Base-by-base conservation (phyloP, 2,797 vertebrate species). In the Poecilia picta region DNA sequence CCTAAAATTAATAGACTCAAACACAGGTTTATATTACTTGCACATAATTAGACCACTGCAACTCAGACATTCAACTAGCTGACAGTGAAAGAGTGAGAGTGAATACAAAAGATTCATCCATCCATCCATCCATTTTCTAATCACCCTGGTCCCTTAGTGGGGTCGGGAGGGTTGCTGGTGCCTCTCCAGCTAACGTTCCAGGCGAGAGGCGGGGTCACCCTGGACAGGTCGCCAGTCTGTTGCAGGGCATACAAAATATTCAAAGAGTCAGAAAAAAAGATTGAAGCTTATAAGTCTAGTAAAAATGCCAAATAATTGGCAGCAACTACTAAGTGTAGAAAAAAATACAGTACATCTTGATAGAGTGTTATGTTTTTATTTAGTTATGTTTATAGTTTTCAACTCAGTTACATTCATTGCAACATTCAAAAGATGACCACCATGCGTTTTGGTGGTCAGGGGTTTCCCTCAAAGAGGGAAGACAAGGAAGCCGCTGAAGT, bases 401-500 rank as follows among this genome's bases (percentile, higher is more conserved):
- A 36, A 23, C 74, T 49, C 13, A 16, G 20, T 13, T 20, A 51
- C 8, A 73, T n/a, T n/a, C n/a, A n/a, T n/a, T n/a, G n/a, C 23
- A 49, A 33, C 28, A 23, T 49, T 18, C 49, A 51, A 20, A 15
- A 51, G 49, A 16, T 20, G 18, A 41, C 39, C 39, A 41, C 8
- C 18, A 46, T 31, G 59, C 16, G 18, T 7, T 43, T 33, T n/a
- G n/a, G 10, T 59, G n/a, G 4, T n/a, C 55, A 12, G 55, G 3
- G 39, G 15, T 62, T 18, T 4, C 2, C 0, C 39, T 78, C 71
- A 74, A 75, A 82, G 28, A 43, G 68, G 62, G 39, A 39, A 84
- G 74, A 89, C 2, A 2, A 83, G 89, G 82, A 87, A 89, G 53
- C 84, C 75, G 12, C 57, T 89, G 75, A 90, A 90, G 68, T 82